Conservation (phyloP, 2,797 vertebrate species). For the Dendrocincla tyrannina region DNA sequence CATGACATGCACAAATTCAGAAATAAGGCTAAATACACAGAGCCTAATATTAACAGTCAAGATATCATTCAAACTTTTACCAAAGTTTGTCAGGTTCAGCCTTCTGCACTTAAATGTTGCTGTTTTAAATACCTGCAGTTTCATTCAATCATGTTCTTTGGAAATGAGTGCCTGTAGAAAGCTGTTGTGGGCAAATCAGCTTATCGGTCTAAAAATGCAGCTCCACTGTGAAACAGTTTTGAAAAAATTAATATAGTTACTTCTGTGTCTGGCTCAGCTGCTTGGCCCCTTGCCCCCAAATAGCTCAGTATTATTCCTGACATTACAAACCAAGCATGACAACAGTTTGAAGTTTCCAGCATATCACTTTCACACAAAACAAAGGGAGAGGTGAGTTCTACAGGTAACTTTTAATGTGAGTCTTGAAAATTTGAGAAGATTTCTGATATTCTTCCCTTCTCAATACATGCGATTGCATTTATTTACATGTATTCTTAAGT, state of each 20-base stretch:
- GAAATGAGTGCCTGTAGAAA: not conserved
- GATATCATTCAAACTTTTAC: not conserved
- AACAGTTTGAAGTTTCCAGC: not conserved
- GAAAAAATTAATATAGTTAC: not conserved
- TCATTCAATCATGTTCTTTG: not conserved
- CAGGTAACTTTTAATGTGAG: slow-evolving; percentile 51
- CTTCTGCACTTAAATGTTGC: not conserved
- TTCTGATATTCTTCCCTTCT: not conserved
- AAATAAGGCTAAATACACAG: not conserved
- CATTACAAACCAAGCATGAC: not conserved
- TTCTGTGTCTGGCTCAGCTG: not conserved
- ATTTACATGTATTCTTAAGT: not conserved
- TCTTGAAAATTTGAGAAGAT: slow-evolving; percentile 30
- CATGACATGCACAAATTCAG: not conserved
- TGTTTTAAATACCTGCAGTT: not conserved
- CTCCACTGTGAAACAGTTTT: not conserved
- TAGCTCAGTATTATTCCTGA: not conserved
- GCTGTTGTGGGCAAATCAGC: not conserved
- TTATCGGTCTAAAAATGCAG: not conserved
- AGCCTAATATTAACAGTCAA: not conserved
- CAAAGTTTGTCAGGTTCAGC: not conserved
- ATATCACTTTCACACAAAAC: not conserved
- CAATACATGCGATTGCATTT: not conserved
- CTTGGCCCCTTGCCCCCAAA: not conserved
- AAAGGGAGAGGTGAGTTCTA: not conserved